phyloP scores from a whole-genome alignment of 2,888 invertebrate species.

The Agrochola circellaris region DNA sequence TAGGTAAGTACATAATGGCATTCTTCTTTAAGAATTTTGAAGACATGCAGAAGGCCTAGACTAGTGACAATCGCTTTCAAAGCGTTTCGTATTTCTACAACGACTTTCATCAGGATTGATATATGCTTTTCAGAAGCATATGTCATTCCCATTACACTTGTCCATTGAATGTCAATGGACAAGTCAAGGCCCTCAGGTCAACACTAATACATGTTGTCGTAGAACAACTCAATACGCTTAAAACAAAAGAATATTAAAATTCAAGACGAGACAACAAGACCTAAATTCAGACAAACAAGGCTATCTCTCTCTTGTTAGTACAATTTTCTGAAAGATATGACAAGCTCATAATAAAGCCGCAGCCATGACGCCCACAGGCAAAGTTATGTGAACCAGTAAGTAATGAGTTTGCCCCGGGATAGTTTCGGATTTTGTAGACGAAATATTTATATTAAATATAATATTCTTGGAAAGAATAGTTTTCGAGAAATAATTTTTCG shows the following conservation, averaged over 20 bases:
- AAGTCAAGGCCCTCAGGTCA: no score
- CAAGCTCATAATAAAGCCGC: slow-evolving; percentile 30
- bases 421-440: slow-evolving; percentile 16
- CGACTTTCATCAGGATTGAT: no score
- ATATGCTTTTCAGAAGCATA: no score
- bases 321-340: slow-evolving; percentile 38
- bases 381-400: slow-evolving; percentile 27
- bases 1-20: no score
- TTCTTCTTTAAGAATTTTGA: no score
- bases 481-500: not conserved
- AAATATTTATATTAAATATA: slow-evolving; percentile 8
- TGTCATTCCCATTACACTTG: no score
- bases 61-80: no score
- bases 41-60: no score
- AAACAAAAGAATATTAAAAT: slow-evolving; percentile 22
- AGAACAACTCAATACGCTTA: not conserved
- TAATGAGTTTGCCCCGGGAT: slow-evolving; percentile 35
- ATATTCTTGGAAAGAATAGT: slow-evolving; percentile 1
- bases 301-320: slow-evolving; percentile 43
- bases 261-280: slow-evolving; percentile 23
- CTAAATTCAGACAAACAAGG: slow-evolving; percentile 20
- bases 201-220: not conserved
- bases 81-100: no score
- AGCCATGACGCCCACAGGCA: slow-evolving; percentile 38
- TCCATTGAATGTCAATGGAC: no score